Conservation (phyloP, 1,140 invertebrate species). For the Lordiphosa stackelbergi region DNA sequence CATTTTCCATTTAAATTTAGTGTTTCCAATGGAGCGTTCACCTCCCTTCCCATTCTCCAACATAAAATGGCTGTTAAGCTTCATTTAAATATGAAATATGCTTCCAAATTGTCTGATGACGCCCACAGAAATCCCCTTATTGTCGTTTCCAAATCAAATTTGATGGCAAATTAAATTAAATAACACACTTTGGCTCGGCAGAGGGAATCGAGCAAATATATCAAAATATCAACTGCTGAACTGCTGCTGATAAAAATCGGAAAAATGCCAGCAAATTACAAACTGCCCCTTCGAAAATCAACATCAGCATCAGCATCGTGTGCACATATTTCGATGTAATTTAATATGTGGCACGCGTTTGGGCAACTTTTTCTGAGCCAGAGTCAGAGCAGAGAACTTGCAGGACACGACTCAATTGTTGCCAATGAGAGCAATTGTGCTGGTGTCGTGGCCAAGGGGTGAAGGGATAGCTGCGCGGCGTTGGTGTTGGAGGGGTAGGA, state of each 20-base stretch:
- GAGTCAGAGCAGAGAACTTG: conserved; percentile 32
- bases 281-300: conserved; percentile 45
- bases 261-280: conserved; percentile 71
- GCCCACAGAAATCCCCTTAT: neutral
- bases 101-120: no score
- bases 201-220: conserved; percentile 50
- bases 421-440: conserved; percentile 72
- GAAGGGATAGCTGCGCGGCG: conserved; percentile 3
- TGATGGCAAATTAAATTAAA: conserved; percentile 63
- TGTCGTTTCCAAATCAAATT: conserved; percentile 42
- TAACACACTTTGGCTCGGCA: conserved; percentile 28
- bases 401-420: conserved; percentile 62
- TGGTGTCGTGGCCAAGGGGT: conserved; percentile 17
- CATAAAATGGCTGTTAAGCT: conserved; percentile 7
- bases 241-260: conserved; percentile 44
- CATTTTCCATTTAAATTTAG: no score
- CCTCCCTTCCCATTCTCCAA: neutral
- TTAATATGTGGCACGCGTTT: conserved; percentile 73
- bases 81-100: conserved; percentile 35
- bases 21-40: neutral
- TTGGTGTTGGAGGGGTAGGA: conserved; percentile 5
- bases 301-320: conserved; percentile 21
- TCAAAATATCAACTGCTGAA: conserved; percentile 54
- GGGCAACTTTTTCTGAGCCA: conserved; percentile 43
- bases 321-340: conserved; percentile 73